Conservation (phyloP, 2,797 vertebrate genomes). For the Lithobates pipiens region DNA sequence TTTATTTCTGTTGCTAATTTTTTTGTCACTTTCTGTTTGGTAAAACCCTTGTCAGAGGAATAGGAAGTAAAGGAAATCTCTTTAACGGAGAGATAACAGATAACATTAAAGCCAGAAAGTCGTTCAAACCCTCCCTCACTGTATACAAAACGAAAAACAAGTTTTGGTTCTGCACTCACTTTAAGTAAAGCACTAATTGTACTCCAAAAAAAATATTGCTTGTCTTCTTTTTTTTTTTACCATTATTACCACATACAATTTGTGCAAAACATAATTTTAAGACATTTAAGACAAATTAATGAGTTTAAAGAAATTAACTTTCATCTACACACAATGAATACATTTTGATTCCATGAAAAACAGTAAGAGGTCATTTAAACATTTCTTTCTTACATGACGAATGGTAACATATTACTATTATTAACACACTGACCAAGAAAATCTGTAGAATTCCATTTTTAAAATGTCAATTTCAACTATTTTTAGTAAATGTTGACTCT, state of each 20-base stretch:
- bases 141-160: too few relatives aligned
- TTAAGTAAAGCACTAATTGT: neutral
- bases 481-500: conserved; percentile 24
- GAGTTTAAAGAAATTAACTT: neutral
- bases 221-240: neutral
- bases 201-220: neutral
- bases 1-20: too few relatives aligned
- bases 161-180: too few relatives aligned
- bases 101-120: too few relatives aligned
- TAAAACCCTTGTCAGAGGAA: too few relatives aligned
- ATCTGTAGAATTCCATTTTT: conserved; percentile 32
- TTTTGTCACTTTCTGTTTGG: too few relatives aligned
- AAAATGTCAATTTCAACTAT: conserved; percentile 37
- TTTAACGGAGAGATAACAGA: too few relatives aligned
- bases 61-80: too few relatives aligned
- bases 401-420: conserved; percentile 18
- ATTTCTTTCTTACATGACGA: neutral
- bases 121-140: too few relatives aligned
- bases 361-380: neutral
- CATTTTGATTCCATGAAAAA: neutral
- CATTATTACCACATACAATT: neutral
- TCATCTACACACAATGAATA: neutral
- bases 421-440: conserved; percentile 36
- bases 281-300: neutral
- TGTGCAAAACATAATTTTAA: neutral